Evolutionary conservation across 2,113 vertebrate species (phyloP).

Genomic region (Thalassarche chlororhynchos): DNA sequence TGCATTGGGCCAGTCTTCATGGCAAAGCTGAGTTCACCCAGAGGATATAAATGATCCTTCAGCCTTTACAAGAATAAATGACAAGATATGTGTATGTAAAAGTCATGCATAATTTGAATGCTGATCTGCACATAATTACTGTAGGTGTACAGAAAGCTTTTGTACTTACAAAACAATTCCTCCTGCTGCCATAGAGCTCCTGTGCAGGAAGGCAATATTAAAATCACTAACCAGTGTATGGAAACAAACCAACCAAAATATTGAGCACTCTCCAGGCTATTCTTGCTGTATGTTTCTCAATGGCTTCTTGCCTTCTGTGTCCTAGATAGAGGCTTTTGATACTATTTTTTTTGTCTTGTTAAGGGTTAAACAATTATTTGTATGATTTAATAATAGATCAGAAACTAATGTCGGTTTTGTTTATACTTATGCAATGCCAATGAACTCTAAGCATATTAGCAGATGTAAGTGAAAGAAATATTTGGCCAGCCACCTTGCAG

Average conservation of each 20-base stretch:
- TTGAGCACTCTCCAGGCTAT: not conserved
- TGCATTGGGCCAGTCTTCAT: not conserved
- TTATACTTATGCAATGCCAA: not conserved
- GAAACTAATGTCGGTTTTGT: not conserved
- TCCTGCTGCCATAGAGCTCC: not conserved
- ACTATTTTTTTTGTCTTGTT: not conserved
- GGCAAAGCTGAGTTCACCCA: not conserved
- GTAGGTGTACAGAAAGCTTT: not conserved
- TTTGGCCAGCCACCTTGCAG: not conserved
- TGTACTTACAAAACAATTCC: not conserved
- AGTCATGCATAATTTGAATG: not conserved
- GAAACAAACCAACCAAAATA: not conserved
- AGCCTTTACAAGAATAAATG: not conserved
- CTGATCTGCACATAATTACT: not conserved
- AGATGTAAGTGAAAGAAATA: not conserved
- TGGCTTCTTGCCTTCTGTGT: not conserved
- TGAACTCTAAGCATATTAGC: not conserved
- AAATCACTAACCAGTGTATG: not conserved
- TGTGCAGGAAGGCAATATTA: not conserved
- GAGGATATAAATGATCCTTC: not conserved
- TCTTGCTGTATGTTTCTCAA: not conserved
- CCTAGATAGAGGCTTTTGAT: not conserved
- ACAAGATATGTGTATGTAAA: not conserved
- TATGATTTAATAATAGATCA: not conserved
- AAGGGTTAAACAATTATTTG: not conserved